Evolutionary conservation across 2,888 invertebrate genomes (phyloP).

Genomic region (Monopis laevigella): DNA sequence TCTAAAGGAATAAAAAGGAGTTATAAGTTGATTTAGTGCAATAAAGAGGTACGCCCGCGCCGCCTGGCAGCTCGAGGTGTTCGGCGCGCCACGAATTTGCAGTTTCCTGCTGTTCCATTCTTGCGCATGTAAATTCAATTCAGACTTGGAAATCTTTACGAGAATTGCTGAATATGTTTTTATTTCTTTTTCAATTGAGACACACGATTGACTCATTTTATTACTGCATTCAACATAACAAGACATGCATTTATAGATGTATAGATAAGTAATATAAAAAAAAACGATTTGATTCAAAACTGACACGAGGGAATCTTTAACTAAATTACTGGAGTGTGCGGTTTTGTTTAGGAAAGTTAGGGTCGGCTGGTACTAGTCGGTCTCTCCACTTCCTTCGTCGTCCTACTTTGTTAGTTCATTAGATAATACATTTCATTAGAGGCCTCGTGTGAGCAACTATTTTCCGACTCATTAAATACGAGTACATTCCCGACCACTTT

Average conservation of each 20-base stretch:
- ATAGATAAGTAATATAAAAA: not conserved
- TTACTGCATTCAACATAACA: not conserved
- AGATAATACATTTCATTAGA: constrained; percentile 35
- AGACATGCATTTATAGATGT: not conserved
- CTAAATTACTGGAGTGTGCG: constrained; percentile 25
- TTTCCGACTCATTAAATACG: constrained; percentile 37
- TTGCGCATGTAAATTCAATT: constrained; percentile 40
- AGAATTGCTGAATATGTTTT: constrained; percentile 35
- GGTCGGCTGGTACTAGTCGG: constrained; percentile 23
- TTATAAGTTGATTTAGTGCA: constrained; percentile 20
- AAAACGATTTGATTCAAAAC: not conserved
- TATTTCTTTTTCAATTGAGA: constrained; percentile 24
- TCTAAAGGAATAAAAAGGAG: no score
- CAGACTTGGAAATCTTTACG: constrained; percentile 36
- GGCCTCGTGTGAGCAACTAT: constrained; percentile 25
- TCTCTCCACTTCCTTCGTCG: no score
- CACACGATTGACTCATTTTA: constrained; percentile 1
- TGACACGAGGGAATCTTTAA: constrained; percentile 21
- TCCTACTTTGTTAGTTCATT: constrained; percentile 23
- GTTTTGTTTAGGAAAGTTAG: constrained; percentile 28
- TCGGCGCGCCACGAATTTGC: constrained; percentile 23
- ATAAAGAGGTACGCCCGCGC: constrained; percentile 33
- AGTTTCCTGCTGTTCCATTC: constrained; percentile 22
- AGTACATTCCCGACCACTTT: constrained; percentile 22
- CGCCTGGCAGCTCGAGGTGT: constrained; percentile 26